phyloP scores from a whole-genome alignment of 2,888 invertebrate species.

The Microplitis manilae region DNA sequence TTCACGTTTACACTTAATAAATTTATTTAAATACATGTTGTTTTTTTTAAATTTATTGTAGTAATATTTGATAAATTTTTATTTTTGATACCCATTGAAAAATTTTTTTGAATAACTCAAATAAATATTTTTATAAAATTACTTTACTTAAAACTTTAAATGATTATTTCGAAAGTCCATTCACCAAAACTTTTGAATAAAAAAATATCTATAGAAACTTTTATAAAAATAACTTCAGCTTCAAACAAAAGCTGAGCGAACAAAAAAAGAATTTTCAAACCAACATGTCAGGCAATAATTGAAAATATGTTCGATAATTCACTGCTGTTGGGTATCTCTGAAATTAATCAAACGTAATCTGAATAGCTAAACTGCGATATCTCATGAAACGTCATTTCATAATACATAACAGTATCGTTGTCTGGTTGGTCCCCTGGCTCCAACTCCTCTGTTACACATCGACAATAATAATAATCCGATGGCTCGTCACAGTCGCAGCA shows the following conservation, averaged over 20 bases:
- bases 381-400: constrained; percentile 30
- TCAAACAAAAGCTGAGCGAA: too few species aligned
- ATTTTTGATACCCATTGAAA: too few species aligned
- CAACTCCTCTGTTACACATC: background rate
- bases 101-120: too few species aligned
- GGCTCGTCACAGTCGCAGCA: constrained; percentile 24
- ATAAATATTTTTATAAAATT: background rate
- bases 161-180: background rate
- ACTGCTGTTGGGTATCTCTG: constrained; percentile 1
- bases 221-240: too few species aligned
- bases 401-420: background rate
- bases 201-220: too few species aligned
- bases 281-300: background rate
- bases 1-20: background rate
- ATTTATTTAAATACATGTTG: background rate
- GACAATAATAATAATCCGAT: constrained; percentile 29
- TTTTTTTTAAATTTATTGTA: background rate
- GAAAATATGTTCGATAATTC: background rate
- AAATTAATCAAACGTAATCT: constrained; percentile 31
- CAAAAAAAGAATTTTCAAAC: too few species aligned
- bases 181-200: too few species aligned
- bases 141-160: background rate
- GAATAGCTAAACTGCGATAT: constrained; percentile 19
- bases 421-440: background rate
- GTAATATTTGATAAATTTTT: too few species aligned